phyloP scores from a whole-genome alignment of 2,797 vertebrate genomes.

The Delichon dasypus region DNA sequence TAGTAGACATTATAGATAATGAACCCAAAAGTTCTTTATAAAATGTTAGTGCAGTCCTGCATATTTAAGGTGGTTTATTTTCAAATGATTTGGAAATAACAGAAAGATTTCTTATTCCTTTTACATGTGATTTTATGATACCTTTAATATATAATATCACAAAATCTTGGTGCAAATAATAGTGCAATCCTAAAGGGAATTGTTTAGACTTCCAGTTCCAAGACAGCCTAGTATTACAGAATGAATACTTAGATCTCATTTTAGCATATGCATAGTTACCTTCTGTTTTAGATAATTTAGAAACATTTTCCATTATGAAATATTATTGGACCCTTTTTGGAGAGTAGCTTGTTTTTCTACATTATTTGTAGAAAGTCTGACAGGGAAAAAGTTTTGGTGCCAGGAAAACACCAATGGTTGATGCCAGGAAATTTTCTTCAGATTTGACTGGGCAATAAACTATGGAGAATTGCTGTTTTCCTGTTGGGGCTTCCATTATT shows the following conservation, averaged over 20 bases:
- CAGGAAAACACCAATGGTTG: neutral
- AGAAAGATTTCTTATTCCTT: neutral
- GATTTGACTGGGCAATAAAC: conserved; percentile 17
- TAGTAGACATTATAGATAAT: neutral
- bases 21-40: neutral
- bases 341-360: neutral
- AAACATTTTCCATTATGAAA: neutral
- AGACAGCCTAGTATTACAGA: neutral
- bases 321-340: neutral
- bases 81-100: neutral
- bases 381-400: neutral
- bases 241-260: neutral
- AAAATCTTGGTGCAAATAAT: neutral
- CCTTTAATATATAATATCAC: neutral
- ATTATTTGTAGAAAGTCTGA: neutral
- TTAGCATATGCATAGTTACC: neutral
- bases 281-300: neutral
- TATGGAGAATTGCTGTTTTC: conserved; percentile 34
- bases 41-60: neutral
- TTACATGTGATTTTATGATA: neutral
- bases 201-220: neutral
- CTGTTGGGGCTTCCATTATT: conserved; percentile 41
- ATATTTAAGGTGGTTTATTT: neutral
- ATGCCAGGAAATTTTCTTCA: conserved; percentile 41
- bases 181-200: neutral